A percentile compares a stretch with the other conserved stretches of the same genome.
These are phyloP conservation scores for Cerceris rybyensis DNA, from an alignment of 2,888 invertebrate species.

Conservation along the genomic window DNA sequence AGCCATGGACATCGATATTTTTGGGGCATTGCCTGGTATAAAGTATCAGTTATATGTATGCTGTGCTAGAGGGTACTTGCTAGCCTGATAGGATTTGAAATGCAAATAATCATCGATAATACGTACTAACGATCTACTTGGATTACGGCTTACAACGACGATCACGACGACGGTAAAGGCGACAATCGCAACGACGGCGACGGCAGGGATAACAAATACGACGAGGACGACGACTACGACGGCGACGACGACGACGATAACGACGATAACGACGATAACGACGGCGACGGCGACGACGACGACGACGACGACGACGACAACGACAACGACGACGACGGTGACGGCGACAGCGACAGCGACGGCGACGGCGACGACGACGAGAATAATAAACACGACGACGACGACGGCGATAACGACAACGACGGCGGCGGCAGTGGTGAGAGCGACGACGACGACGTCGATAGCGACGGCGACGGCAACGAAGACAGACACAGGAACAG, in stretches of 20 bases:
- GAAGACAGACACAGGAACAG: slow-evolving; percentile 13
- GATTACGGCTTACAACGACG: slow-evolving; percentile 6
- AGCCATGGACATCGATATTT: slow-evolving; percentile 81
- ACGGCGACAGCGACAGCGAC: slow-evolving; percentile 7
- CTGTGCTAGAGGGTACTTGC: slow-evolving; percentile 66
- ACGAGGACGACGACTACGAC: slow-evolving; percentile 12
- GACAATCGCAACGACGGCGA: slow-evolving; percentile 44
- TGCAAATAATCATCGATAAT: slow-evolving; percentile 57
- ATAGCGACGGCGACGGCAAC: slow-evolving; percentile 32
- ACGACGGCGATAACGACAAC: slow-evolving; percentile 27
- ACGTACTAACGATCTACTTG: slow-evolving; percentile 44
- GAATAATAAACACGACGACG: slow-evolving; percentile 10
- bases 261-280: slow-evolving; percentile 7
- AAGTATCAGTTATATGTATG: slow-evolving; percentile 65
- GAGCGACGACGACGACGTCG: not conserved
- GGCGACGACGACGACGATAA: slow-evolving; percentile 3
- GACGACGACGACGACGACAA: slow-evolving; percentile 5
- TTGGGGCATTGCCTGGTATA: slow-evolving; percentile 75
- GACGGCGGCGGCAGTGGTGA: slow-evolving; percentile 1
- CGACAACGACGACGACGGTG: slow-evolving; percentile 1
- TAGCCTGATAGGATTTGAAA: slow-evolving; percentile 74
- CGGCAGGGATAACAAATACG: slow-evolving; percentile 35
- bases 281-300: slow-evolving; percentile 10
- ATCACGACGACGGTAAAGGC: slow-evolving; percentile 39
- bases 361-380: slow-evolving; percentile 8